phyloP scores from a whole-genome alignment of 2,888 invertebrate species.

The Apotomis capreana region DNA sequence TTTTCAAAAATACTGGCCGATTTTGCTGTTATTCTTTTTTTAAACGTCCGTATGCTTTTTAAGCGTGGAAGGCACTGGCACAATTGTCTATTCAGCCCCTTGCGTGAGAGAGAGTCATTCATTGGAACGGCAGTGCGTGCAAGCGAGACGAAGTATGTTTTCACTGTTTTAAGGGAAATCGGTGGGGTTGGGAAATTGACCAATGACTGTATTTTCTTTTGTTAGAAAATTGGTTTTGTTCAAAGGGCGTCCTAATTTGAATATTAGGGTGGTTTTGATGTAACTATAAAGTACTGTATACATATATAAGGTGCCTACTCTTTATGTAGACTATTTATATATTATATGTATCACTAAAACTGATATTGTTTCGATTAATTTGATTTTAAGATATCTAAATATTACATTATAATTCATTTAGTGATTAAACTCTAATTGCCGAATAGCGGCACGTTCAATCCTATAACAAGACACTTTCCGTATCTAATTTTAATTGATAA shows the following conservation, averaged over 20 bases:
- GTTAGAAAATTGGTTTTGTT: slow-evolving; percentile 43
- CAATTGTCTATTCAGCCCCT: slow-evolving; percentile 64
- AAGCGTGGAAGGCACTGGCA: slow-evolving; percentile 75
- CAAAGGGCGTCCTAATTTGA: slow-evolving; percentile 53
- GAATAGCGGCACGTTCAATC: no score
- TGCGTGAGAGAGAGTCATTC: slow-evolving; percentile 61
- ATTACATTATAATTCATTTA: no score
- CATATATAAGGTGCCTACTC: no score
- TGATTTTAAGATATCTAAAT: background rate
- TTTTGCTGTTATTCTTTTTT: slow-evolving; percentile 53
- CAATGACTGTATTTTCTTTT: slow-evolving; percentile 58
- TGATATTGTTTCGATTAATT: slow-evolving; percentile 14
- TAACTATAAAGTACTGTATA: background rate
- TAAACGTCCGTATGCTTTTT: slow-evolving; percentile 74
- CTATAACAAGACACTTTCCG: no score
- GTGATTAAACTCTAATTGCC: no score
- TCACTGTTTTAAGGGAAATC: slow-evolving; percentile 66
- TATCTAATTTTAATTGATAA: no score
- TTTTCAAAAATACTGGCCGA: slow-evolving; percentile 47
- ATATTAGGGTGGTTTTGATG: slow-evolving; percentile 45
- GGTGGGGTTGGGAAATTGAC: slow-evolving; percentile 58
- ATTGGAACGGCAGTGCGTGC: slow-evolving; percentile 51
- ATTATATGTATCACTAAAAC: background rate
- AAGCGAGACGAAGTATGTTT: slow-evolving; percentile 62
- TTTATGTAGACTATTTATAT: background rate